Evolutionary conservation across 2,888 invertebrate species (phyloP), one percentile per base, ranked within the genome.

Genomic region (Trichopoda pennipes): DNA sequence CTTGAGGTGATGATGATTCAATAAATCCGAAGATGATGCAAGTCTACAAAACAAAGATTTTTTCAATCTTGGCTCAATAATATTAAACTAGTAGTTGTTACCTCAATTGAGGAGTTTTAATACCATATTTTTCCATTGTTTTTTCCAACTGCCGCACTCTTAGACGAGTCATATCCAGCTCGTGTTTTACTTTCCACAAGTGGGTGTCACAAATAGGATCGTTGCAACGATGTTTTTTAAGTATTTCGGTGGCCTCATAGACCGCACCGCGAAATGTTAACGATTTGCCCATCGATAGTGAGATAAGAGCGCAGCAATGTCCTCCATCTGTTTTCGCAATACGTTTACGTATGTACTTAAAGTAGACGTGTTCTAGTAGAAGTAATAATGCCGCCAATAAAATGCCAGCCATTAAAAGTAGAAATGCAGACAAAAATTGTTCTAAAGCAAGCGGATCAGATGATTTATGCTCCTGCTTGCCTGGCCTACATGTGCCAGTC

Each of bases 361-460:
- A 99, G 92, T 99, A 99, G 80, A 98, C 93, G 91, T 98, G 97
- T 92, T 99, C 99, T 80, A 98, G 92, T 61, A 96, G 93, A 81
- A 99, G 93, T 73, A 99, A 93, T 32, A 97, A 91, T 0, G 97
- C 95, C 0, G 98, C 97, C 85, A 99, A 92, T 81, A 98, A 92
- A 87, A 99, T 97, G 55, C 99, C 99, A 79, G 96, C 96, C 94
- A 98, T 97, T 73, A 99, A 93, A 83, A 99, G 93, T 78, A 99
- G 93, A 92, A 99, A 99, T 64, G 99, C 99, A 82, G 98, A 98
- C 90, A 99, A 94, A 92, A 99, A 99, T 93, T 99, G 99, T 91
- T 97, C 97, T 85, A 97, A 92, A 12, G 97, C 97, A 86, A 97
- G 92, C 3, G 97, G 96, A 91, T 97, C 97, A 6, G 96, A 97